Base-by-base conservation (phyloP, 2,888 invertebrate genomes). In the Julus scanicus region DNA sequence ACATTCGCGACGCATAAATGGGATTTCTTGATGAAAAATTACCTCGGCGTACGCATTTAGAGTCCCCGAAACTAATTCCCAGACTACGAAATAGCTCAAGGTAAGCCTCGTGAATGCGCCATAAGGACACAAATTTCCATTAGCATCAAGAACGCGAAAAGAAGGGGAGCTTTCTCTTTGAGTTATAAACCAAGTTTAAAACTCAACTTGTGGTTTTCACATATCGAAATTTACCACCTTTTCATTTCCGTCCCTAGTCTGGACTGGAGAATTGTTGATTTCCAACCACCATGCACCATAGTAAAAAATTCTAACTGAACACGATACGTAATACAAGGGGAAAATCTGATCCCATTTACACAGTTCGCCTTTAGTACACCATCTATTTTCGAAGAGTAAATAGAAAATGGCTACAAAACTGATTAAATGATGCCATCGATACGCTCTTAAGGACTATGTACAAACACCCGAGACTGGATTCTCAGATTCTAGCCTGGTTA, bases 401-500 rank as follows among this genome's bases (percentile, higher is more conserved):
- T 71, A 71, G 71, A 71, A 71, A 71, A 71, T 71, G 71, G 71
- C 71, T 71, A 71, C 71, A 71, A 71, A 71, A 71, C 71, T 71
- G 71, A 71, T 71, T 71, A 71, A 71, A 71, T 71, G 71, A 71
- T 71, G 71, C 71, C 71, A 71, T 71, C 71, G 71, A 71, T 71
- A 71, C 29, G 71, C 71, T 71, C 71, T 71, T 71, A 71, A 71
- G 29, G n/a, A 71, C 71, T 29, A 13, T 29, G 71, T 29, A 71
- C 71, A 71, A 71, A 71, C 71, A 71, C 71, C 29, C 71, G 29
- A 71, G 29, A 29, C 29, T 71, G 29, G 29, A 71, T 71, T 71
- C 71, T 9, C 29, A 11, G 29, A 71, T 71, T 71, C 71, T 9
- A 29, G 71, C 29, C 29, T 11, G 29, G 29, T 29, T 29, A 29